Base-by-base conservation (phyloP, 2,113 vertebrate genomes). In the Arizona elegans region DNA sequence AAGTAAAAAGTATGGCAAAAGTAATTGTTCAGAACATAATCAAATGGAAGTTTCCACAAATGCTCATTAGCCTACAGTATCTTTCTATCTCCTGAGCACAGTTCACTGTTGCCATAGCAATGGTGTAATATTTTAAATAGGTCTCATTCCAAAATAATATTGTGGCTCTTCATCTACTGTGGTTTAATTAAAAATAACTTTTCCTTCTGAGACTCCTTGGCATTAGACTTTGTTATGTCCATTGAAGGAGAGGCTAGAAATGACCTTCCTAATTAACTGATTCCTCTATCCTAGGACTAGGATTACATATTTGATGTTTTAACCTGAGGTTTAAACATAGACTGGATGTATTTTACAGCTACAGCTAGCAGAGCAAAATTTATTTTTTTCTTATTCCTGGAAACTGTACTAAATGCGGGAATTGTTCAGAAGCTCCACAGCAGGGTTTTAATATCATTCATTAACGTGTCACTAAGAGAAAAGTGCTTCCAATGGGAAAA, bases 61-160 rank as follows among this genome's bases (percentile, higher is more conserved):
- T 90, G 62, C 93, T 88, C 95, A 87, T 94, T 53, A 85, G 29
- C 26, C 53, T 94, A 59, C 23, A 59, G 8, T 26, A 0, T 23
- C 93, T 96, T 97, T 94, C 94, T 96, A 94, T 86, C 33, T 96
- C 87, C 90, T 93, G 96, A 95, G 94, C 94, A 95, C 86, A 92
- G 92, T 62, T 96, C 94, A 91, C 59, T 0, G 93, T 97, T 97
- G 94, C 97, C 94, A 96, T 95, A 94, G 96, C 0, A 23, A 97
- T 94, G 88, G 62, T 96, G 94, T 97, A 95, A 95, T 94, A 91
- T 92, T 94, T 97, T 95, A 96, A 97, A 96, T 95, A 97, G 94
- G 92, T 95, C 89, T 93, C 91, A 89, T 95, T 97, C 94, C 96
- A 96, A 95, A 96, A 96, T 95, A 96, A 92, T 96, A 95, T 95